Base-by-base conservation (phyloP, 2,888 invertebrate genomes). In the Laspeyria flexula region DNA sequence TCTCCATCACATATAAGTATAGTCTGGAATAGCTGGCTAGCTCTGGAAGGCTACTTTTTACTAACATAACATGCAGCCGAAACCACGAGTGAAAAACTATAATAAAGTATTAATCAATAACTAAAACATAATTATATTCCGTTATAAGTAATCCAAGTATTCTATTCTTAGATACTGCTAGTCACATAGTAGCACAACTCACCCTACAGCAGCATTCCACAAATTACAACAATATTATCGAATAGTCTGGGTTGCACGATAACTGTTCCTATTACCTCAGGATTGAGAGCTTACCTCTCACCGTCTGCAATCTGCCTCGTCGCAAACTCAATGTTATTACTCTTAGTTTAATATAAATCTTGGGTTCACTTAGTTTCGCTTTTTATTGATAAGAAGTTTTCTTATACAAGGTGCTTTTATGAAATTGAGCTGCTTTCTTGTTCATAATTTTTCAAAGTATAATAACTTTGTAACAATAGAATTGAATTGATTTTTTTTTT, bases 241-340 rank as follows among this genome's bases (percentile, higher is more conserved):
- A 44, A 46, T 12, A 40, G 7, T 12, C 15, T 34, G 29, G 15
- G 29, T 18, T 27, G 34, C n/a, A 29, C 27, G 48, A 35, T 62
- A 67, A 62, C 60, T 42, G 60, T 54, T 44, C 55, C 53, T 25
- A 71, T 71, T 70, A 69, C 65, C 50, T 51, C 47, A 66, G 69
- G 73, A 75, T 78, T 70, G 71, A 62, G 56, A 63, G 75, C 72
- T 77, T 66, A 73, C 42, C 42, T 47, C 38, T 38, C 46, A 27
- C 40, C 53, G 58, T 71, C 50, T 50, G 45, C 49, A 27, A 18
- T 46, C 27, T 27, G 21, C 29, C 9, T 34, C 11, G 3, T 3
- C 27, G 37, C 25, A 23, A 34, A 30, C 4, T 47, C 15, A 21
- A 41, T 29, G n/a, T 45, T 13, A 21, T 18, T 18, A 31, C 41